Evolutionary conservation across 2,113 vertebrate genomes (phyloP).

Genomic region (Paramormyrops kingsleyae): DNA sequence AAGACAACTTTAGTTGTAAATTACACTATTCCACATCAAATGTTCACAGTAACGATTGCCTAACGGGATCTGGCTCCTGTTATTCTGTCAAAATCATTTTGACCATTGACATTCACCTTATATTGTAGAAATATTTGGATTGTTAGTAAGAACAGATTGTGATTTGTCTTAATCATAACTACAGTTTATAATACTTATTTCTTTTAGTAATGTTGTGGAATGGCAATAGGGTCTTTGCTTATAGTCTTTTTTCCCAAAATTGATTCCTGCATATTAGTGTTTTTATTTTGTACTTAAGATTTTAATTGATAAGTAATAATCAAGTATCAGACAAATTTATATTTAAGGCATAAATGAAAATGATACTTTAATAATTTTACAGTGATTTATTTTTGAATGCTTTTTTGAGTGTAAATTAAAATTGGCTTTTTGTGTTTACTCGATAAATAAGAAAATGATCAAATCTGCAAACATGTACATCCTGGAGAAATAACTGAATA

Average conservation of each 20-base stretch:
- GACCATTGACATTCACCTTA: neutral
- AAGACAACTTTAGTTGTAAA: neutral
- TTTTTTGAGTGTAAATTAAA: neutral
- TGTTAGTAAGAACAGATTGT: neutral
- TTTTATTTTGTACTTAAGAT: neutral
- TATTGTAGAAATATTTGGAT: neutral
- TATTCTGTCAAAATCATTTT: neutral
- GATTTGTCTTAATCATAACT: neutral
- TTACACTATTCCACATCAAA: neutral
- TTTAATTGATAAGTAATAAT: neutral
- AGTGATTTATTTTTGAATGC: neutral
- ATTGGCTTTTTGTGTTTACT: neutral
- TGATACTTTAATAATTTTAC: neutral
- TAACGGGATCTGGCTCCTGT: neutral
- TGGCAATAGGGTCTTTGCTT: neutral
- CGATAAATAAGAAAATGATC: neutral
- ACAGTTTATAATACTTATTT: neutral
- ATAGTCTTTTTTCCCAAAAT: neutral
- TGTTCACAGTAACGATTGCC: neutral
- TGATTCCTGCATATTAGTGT: neutral
- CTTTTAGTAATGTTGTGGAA: neutral
- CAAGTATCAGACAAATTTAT: conserved; percentile 16
- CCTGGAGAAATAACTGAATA: conserved; percentile 48
- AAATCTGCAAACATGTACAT: neutral
- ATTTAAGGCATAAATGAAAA: conserved; percentile 23